phyloP scores from a whole-genome alignment of 2,113 vertebrate species.

The Chloroceryle aenea region DNA sequence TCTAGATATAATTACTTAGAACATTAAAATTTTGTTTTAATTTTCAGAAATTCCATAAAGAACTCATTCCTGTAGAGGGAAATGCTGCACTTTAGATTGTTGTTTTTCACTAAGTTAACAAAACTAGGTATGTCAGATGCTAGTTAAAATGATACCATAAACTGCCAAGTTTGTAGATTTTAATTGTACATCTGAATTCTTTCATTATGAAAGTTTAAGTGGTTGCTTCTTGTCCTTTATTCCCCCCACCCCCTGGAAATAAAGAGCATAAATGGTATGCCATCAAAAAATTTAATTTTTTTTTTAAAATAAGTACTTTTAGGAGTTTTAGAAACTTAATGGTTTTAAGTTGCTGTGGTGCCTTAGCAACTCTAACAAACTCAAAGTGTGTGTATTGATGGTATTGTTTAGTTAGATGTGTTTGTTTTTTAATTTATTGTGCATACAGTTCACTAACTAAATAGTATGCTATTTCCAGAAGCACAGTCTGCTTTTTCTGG shows the following conservation, averaged over 20 bases:
- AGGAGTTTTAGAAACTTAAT: not conserved
- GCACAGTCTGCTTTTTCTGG: conserved; percentile 20
- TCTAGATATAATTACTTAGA: not conserved
- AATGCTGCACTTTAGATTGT: not conserved
- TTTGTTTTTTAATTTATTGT: conserved; percentile 27
- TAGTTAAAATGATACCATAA: not conserved
- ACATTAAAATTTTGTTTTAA: not conserved
- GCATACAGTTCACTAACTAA: not conserved
- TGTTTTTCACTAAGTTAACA: not conserved
- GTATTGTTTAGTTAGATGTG: not conserved
- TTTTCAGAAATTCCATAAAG: not conserved
- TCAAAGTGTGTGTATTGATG: not conserved
- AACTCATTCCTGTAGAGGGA: not conserved
- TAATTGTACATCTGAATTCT: not conserved
- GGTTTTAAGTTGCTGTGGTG: not conserved
- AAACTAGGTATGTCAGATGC: not conserved
- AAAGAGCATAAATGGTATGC: not conserved
- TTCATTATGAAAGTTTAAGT: not conserved
- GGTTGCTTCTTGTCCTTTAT: not conserved
- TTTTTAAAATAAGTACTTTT: not conserved
- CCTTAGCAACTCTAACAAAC: not conserved
- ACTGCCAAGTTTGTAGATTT: not conserved
- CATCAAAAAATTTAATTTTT: not conserved
- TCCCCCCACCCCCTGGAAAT: not conserved
- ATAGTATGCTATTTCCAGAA: conserved; percentile 39